Percentiles rank a stretch among this genome's conserved stretches.
Evolutionary conservation across 1,140 invertebrate species (phyloP).

Genomic region (Nomia melanderi): DNA sequence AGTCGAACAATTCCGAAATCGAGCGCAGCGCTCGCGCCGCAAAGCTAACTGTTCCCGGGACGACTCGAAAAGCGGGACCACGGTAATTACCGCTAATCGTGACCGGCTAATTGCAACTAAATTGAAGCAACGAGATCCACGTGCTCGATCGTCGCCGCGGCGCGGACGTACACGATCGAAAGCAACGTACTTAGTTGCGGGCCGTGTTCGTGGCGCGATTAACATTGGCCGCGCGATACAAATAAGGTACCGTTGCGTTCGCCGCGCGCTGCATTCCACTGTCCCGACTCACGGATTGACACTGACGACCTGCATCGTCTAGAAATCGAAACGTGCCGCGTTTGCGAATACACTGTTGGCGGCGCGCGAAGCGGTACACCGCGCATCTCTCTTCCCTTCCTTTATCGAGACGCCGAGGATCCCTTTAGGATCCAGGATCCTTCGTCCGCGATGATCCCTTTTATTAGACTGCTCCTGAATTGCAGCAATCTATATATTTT

Average conservation of each 20-base stretch:
- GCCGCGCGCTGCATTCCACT: slow-evolving; percentile 36
- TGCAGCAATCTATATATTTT: too few relatives aligned
- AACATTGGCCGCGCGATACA: slow-evolving; percentile 44
- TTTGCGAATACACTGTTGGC: neutral
- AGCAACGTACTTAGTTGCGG: neutral
- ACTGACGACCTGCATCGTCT: slow-evolving; percentile 53
- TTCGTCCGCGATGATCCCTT: neutral
- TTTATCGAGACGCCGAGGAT: neutral
- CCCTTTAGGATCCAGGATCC: too few relatives aligned
- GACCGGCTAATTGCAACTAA: slow-evolving; percentile 39
- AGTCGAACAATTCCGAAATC: neutral
- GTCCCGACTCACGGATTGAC: slow-evolving; percentile 42
- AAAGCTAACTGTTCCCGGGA: slow-evolving; percentile 15
- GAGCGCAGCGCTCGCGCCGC: neutral
- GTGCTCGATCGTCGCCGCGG: neutral
- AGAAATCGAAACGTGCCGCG: slow-evolving; percentile 52
- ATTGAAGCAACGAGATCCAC: slow-evolving; percentile 33
- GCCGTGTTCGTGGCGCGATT: slow-evolving; percentile 23
- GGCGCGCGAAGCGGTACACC: neutral
- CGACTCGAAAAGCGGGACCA: slow-evolving; percentile 39
- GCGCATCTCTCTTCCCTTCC: neutral
- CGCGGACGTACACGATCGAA: slow-evolving; percentile 1
- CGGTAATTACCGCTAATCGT: slow-evolving; percentile 44
- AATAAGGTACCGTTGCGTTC: slow-evolving; percentile 57
- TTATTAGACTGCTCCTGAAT: neutral